These are phyloP conservation scores for Xanthorhoe designata DNA, from an alignment of 2,888 invertebrate species.

Conservation along the genomic window DNA sequence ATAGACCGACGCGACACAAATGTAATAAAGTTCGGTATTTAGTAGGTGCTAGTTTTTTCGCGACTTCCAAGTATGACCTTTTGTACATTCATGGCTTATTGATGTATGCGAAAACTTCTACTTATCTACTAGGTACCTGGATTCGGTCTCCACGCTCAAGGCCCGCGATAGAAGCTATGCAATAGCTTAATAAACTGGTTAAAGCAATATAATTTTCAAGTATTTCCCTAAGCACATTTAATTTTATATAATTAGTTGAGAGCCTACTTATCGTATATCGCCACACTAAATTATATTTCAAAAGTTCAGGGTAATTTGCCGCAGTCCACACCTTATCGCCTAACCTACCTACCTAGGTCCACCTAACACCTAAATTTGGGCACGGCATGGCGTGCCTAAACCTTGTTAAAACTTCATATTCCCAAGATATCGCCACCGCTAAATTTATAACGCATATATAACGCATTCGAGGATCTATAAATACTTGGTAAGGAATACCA, in stretches of 20 bases:
- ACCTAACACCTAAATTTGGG: slow-evolving; percentile 28
- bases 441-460: background rate
- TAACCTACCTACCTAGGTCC: slow-evolving; percentile 7
- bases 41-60: background rate
- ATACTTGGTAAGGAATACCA: no score
- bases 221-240: background rate
- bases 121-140: no score
- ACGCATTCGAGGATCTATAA: no score
- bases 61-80: background rate
- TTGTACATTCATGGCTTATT: background rate
- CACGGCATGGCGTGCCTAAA: slow-evolving; percentile 43
- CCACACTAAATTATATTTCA: background rate
- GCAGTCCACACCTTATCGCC: slow-evolving; percentile 21
- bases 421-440: background rate
- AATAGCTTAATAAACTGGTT: no score
- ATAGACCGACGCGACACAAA: slow-evolving; percentile 3
- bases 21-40: slow-evolving; percentile 10
- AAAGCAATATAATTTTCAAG: no score
- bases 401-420: slow-evolving; percentile 7
- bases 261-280: background rate
- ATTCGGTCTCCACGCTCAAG: no score
- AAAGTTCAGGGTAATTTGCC: slow-evolving; percentile 6
- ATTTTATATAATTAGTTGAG: background rate
- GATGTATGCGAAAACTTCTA: no score
- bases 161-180: no score